Evolutionary conservation across 2,113 vertebrate genomes (phyloP), one percentile per base, ranked within the genome.

Genomic region (Poeciliopsis retropinna): DNA sequence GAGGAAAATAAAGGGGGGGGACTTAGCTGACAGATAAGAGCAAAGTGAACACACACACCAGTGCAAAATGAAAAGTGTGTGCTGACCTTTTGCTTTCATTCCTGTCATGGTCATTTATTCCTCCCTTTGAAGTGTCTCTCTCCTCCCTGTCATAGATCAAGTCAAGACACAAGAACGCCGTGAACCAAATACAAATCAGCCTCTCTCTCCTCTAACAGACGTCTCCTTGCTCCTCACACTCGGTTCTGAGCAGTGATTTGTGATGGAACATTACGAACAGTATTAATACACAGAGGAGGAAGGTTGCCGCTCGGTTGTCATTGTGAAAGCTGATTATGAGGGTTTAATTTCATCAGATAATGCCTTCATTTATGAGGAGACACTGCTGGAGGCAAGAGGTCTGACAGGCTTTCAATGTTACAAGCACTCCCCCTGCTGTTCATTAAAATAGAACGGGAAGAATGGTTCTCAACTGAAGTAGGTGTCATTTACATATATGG

Each of bases 301-400:
- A 79, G 85, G 73, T 2, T 72, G 63, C 69, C 60, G 79, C 79
- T 87, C 68, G 79, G 81, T 63, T 81, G 85, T 88, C 87, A 89
- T 81, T 86, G 73, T 85, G 82, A 80, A 83, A 86, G 86, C 86
- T 83, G 86, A 88, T 91, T 87, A 91, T 74, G 72, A 87, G 73
- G 78, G 72, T 85, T 83, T 90, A 85, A 91, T 88, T 88, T 88
- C 71, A 90, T 89, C 79, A 87, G 87, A 91, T 90, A 85, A 85
- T 15, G 76, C 60, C 70, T 85, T 82, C 67, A 60, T 89, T 87
- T 84, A 61, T 61, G 65, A 82, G 47, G 34, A 70, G 14, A 60
- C 2, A 10, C 37, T 28, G 73, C 79, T 79, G 12, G 22, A 31
- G 76, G 86, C 65, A n/a, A 15, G 4, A 10, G 64, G 69, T 41